A percentile compares a stretch with the other conserved stretches of the same genome.
These are phyloP conservation scores for Ivindomyrus marchei DNA, from an alignment of 2,113 vertebrate species.

Conservation along the genomic window DNA sequence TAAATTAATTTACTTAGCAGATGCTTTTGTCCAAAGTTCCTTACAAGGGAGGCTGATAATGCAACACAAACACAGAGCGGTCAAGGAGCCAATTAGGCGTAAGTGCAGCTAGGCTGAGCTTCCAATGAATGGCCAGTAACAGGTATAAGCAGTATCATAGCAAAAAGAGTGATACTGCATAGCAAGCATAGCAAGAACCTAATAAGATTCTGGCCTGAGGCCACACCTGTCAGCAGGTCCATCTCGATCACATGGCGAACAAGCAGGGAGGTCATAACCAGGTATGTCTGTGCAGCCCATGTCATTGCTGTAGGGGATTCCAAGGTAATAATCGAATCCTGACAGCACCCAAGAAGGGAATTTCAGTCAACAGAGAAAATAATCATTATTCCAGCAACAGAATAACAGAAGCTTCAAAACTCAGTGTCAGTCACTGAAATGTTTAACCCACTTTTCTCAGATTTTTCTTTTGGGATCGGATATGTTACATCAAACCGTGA, in stretches of 20 bases:
- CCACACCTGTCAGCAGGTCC: slow-evolving; percentile 15
- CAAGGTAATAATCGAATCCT: slow-evolving; percentile 92
- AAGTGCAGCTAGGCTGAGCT: not conserved
- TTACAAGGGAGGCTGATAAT: not conserved
- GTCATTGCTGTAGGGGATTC: slow-evolving; percentile 92
- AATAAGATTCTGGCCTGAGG: not conserved
- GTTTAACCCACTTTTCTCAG: not conserved
- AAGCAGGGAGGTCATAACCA: slow-evolving; percentile 73
- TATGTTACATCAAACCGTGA: not conserved
- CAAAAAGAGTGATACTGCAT: not conserved
- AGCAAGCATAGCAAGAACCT: not conserved
- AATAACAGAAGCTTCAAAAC: not conserved
- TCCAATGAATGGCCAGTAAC: not conserved
- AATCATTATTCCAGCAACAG: not conserved
- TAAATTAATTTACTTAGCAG: not conserved
- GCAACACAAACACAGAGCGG: not conserved
- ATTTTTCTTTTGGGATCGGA: not conserved
- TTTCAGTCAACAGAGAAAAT: not conserved
- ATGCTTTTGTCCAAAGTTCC: not conserved
- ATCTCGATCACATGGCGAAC: slow-evolving; percentile 59
- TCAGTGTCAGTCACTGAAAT: not conserved
- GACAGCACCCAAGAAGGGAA: slow-evolving; percentile 23
- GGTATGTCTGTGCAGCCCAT: slow-evolving; percentile 91
- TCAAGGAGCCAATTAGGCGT: not conserved
- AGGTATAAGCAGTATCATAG: not conserved